phyloP scores from a whole-genome alignment of 2,113 vertebrate species.

The Oxyruncus cristatus region DNA sequence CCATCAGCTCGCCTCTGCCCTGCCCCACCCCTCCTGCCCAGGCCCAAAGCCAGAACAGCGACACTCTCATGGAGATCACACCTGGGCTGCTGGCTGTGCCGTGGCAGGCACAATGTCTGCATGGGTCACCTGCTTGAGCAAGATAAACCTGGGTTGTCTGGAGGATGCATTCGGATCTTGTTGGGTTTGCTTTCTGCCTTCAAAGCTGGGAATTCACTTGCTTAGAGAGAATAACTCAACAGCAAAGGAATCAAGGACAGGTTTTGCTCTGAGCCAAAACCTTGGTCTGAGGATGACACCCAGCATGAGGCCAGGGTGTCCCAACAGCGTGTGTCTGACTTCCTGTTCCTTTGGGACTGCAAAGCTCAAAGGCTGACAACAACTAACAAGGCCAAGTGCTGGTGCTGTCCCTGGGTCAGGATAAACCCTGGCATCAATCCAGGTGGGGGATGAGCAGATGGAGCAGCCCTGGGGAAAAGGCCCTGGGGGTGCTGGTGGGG shows the following conservation, averaged over 20 bases:
- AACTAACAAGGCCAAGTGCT: neutral
- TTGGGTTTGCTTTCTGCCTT: neutral
- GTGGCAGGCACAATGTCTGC: neutral
- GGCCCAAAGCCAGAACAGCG: neutral
- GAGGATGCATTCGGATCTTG: neutral
- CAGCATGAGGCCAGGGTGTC: neutral
- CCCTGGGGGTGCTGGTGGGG: neutral
- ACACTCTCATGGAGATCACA: accelerated
- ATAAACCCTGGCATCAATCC: accelerated
- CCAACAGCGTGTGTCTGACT: neutral
- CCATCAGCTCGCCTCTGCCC: neutral
- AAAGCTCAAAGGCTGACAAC: neutral
- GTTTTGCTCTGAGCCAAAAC: neutral
- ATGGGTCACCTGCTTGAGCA: accelerated
- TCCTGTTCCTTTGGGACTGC: neutral
- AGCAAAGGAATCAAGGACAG: neutral
- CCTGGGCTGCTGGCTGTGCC: neutral
- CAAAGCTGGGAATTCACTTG: neutral
- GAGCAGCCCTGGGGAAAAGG: neutral
- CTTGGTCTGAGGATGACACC: neutral
- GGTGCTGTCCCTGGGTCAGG: neutral
- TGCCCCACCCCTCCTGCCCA: neutral
- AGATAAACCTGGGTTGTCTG: neutral
- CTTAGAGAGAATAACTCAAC: neutral
- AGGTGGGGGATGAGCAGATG: neutral